phyloP scores from a whole-genome alignment of 1,140 invertebrate genomes.

The Catajapyx aquilonaris region DNA sequence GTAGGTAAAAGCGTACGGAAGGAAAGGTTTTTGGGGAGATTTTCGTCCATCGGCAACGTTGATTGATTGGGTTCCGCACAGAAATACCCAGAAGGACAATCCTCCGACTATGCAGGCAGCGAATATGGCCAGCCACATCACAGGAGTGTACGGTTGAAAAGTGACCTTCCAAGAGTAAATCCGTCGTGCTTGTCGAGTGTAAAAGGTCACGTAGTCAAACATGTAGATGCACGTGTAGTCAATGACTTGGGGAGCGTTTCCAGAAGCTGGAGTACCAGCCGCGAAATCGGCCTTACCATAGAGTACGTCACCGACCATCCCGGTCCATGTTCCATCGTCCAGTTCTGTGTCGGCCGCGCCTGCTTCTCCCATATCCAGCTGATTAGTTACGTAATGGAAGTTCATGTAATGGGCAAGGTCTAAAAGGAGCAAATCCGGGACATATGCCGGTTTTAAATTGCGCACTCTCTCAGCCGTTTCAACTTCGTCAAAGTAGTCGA shows the following conservation, averaged over 20 bases:
- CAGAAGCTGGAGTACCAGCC: neutral
- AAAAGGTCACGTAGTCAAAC: neutral
- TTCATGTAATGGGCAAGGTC: neutral
- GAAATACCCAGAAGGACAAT: too few species aligned
- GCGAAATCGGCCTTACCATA: neutral
- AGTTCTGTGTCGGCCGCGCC: neutral
- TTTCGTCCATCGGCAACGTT: too few species aligned
- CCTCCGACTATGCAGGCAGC: too few species aligned
- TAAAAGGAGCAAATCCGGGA: neutral
- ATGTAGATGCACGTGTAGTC: neutral
- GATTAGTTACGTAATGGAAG: neutral
- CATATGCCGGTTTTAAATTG: neutral
- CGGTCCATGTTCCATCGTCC: neutral
- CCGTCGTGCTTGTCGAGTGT: neutral
- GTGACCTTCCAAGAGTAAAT: neutral
- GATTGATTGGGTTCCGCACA: too few species aligned
- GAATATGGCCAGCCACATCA: too few species aligned
- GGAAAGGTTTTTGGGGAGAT: too few species aligned
- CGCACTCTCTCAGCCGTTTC: neutral
- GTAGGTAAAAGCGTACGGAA: too few species aligned
- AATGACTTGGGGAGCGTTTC: neutral
- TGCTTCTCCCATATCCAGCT: neutral
- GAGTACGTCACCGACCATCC: neutral
- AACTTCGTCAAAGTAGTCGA: neutral
- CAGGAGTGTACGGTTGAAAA: too few species aligned